phyloP scores from a whole-genome alignment of 1,140 invertebrate genomes.

The Subanguina moxae region DNA sequence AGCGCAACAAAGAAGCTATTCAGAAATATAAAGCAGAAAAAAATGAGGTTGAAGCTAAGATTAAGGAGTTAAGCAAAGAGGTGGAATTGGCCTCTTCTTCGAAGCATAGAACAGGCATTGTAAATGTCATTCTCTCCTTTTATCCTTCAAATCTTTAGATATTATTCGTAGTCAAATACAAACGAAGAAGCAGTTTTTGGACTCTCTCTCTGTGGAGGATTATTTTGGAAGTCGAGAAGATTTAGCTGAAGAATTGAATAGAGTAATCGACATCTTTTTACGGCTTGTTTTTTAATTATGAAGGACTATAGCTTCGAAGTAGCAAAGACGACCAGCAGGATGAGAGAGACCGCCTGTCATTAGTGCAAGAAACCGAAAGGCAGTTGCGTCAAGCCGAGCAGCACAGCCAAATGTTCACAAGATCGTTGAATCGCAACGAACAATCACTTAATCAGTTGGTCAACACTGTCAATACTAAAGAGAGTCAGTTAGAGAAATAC shows the following conservation, averaged over 20 bases:
- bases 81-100: constrained; percentile 13
- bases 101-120: constrained; percentile 18
- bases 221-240: constrained; percentile 3
- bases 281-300: no score
- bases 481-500: not conserved
- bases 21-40: constrained; percentile 13
- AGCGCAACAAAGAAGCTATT: constrained; percentile 22
- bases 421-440: constrained; percentile 11
- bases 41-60: constrained; percentile 9
- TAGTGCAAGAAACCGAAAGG: not conserved
- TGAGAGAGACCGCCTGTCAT: not conserved
- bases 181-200: not conserved
- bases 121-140: not conserved
- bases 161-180: not conserved
- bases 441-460: not conserved
- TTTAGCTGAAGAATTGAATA: constrained; percentile 1
- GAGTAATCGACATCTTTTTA: not conserved
- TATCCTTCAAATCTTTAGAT: not conserved
- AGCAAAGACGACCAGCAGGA: not conserved
- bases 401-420: not conserved
- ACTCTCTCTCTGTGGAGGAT: not conserved
- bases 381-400: not conserved
- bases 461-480: not conserved
- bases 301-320: no score
- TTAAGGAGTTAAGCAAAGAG: constrained; percentile 10